phyloP scores from a whole-genome alignment of 2,888 invertebrate species.

The Xylocampa areola region DNA sequence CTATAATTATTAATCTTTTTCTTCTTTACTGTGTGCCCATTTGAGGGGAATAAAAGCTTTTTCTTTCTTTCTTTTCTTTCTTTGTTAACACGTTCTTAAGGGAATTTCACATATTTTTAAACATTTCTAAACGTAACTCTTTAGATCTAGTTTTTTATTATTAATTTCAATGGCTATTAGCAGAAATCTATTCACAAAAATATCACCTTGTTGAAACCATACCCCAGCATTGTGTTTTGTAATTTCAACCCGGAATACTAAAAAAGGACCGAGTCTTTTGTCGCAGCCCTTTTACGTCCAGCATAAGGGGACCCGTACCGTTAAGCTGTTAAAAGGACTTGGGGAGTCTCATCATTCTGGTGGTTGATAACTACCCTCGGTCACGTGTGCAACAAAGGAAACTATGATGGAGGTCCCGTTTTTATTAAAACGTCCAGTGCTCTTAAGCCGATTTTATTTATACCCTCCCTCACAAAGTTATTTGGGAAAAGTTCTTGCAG shows the following conservation, averaged over 20 bases:
- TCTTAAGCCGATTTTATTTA: constrained; percentile 75
- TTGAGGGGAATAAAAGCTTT: too few relatives aligned
- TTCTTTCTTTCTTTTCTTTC: too few relatives aligned
- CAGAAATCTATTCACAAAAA: constrained; percentile 26
- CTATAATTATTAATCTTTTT: too few relatives aligned
- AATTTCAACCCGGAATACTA: constrained; percentile 63
- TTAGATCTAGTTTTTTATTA: neutral
- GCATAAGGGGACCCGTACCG: constrained; percentile 46
- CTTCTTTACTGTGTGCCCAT: too few relatives aligned
- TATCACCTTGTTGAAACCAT: constrained; percentile 54
- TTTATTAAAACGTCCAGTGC: constrained; percentile 78
- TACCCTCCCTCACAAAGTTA: constrained; percentile 62
- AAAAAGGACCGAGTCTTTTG: constrained; percentile 67
- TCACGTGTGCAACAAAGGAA: constrained; percentile 79
- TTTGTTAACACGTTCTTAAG: too few relatives aligned
- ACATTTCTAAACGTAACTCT: neutral
- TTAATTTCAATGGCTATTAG: constrained; percentile 4
- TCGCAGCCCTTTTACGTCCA: constrained; percentile 58
- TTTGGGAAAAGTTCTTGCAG: constrained; percentile 46
- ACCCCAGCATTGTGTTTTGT: constrained; percentile 61
- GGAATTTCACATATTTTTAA: neutral
- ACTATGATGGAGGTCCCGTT: constrained; percentile 78
- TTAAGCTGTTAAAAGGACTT: constrained; percentile 41
- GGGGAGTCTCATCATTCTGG: constrained; percentile 63
- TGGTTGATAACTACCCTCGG: constrained; percentile 63